Percentiles rank a stretch among this genome's conserved stretches.
These are phyloP conservation scores for Lycocorax pyrrhopterus DNA, from an alignment of 2,113 vertebrate genomes.

Conservation along the genomic window DNA sequence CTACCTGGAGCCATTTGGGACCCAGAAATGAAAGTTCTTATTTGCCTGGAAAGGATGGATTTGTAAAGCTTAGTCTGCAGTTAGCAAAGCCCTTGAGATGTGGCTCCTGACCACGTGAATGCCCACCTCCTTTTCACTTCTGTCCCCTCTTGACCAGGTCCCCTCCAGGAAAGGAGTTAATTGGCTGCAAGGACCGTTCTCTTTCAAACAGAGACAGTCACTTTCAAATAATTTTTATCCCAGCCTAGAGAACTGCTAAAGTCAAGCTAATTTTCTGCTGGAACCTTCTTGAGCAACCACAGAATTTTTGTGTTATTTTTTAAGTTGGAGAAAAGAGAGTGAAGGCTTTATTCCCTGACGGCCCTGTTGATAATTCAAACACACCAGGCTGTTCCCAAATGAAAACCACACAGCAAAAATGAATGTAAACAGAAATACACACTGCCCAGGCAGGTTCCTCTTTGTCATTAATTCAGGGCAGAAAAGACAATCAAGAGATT, in stretches of 20 bases:
- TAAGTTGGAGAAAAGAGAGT: background rate
- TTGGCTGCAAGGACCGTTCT: background rate
- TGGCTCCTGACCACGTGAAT: background rate
- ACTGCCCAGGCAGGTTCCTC: slow-evolving; percentile 34
- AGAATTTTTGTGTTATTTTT: background rate
- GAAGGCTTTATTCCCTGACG: background rate
- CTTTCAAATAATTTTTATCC: background rate
- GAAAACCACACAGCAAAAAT: slow-evolving; percentile 33
- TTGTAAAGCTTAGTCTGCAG: background rate
- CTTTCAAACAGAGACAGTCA: background rate
- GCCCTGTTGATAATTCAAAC: background rate
- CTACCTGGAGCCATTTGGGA: background rate
- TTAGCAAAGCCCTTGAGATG: background rate
- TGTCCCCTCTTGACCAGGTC: background rate
- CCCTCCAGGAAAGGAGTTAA: background rate
- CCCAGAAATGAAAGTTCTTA: background rate
- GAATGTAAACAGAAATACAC: slow-evolving; percentile 34
- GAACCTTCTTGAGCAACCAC: background rate
- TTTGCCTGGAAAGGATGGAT: background rate
- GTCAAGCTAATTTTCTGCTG: background rate
- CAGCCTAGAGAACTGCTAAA: background rate
- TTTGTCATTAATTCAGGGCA: slow-evolving; percentile 31
- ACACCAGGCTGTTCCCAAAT: background rate
- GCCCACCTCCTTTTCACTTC: background rate
- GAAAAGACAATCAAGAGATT: slow-evolving; percentile 39